phyloP scores from a whole-genome alignment of 2,113 vertebrate species.

The Opisthocomus hoazin region DNA sequence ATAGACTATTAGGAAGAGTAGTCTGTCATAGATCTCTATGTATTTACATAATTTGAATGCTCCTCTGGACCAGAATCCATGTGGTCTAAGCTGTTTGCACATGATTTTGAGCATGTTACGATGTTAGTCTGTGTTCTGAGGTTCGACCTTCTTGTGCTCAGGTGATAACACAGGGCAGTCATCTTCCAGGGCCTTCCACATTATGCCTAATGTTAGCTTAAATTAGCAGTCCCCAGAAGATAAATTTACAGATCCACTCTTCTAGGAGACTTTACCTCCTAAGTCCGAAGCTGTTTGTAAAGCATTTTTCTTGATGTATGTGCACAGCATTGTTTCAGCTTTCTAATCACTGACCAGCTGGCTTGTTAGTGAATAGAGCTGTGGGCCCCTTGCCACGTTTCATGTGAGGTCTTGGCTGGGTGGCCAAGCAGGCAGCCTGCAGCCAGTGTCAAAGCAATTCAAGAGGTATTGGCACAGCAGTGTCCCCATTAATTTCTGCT shows the following conservation, averaged over 20 bases:
- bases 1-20: not conserved
- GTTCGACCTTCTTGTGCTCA: not conserved
- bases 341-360: constrained; percentile 99
- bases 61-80: not conserved
- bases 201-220: not conserved
- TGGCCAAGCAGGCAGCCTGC: constrained; percentile 80
- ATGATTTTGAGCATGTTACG: not conserved
- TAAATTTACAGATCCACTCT: constrained; percentile 31
- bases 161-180: not conserved
- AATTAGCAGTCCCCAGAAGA: constrained; percentile 18
- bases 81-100: not conserved
- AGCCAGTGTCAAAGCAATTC: constrained; percentile 80
- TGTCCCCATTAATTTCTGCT: constrained; percentile 83
- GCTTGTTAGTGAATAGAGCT: constrained; percentile 87
- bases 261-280: constrained; percentile 48
- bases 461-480: constrained; percentile 79
- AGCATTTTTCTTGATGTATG: constrained; percentile 82
- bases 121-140: constrained; percentile 3
- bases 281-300: constrained; percentile 58
- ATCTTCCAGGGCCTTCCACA: not conserved
- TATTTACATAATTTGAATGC: constrained; percentile 33
- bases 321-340: constrained; percentile 79
- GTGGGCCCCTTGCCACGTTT: constrained; percentile 90
- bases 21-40: not conserved
- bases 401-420: constrained; percentile 98